Percentiles rank a stretch among this genome's conserved stretches.
phyloP scores from a whole-genome alignment of 2,797 vertebrate species.

The Sylvia borin region DNA sequence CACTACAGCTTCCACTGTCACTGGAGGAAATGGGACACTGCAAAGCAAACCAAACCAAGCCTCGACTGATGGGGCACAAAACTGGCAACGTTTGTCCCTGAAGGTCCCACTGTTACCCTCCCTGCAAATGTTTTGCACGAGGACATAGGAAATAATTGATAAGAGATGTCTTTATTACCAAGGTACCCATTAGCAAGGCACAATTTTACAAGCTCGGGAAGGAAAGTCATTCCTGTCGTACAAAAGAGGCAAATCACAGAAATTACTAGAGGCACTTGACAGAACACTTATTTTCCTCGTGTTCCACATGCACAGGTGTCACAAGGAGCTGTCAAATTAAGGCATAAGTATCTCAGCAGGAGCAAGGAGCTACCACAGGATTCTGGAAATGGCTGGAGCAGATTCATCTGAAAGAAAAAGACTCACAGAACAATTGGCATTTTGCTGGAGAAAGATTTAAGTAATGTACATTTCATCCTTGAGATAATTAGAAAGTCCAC shows the following conservation, averaged over 20 bases:
- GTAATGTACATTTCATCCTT: not conserved
- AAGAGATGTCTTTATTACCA: not conserved
- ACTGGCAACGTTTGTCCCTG: not conserved
- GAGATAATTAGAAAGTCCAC: not conserved
- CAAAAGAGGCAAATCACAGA: slow-evolving; percentile 23
- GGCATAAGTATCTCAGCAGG: not conserved
- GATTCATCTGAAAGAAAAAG: not conserved
- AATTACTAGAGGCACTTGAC: slow-evolving; percentile 25
- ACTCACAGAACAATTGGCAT: not conserved
- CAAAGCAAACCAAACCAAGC: not conserved
- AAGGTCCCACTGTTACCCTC: not conserved
- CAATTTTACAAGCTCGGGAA: not conserved
- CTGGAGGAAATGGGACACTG: too few species aligned
- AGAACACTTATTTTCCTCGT: slow-evolving; percentile 35
- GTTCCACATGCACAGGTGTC: not conserved
- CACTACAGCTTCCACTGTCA: not conserved
- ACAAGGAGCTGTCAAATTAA: slow-evolving; percentile 31
- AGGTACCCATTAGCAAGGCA: not conserved
- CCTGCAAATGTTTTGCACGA: not conserved
- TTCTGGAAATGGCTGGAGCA: not conserved
- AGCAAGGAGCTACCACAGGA: not conserved
- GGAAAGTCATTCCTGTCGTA: not conserved
- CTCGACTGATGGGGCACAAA: not conserved
- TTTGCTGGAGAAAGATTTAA: not conserved
- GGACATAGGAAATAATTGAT: not conserved